Base-by-base conservation (phyloP, 2,888 invertebrate species). In the Brenthis daphne region DNA sequence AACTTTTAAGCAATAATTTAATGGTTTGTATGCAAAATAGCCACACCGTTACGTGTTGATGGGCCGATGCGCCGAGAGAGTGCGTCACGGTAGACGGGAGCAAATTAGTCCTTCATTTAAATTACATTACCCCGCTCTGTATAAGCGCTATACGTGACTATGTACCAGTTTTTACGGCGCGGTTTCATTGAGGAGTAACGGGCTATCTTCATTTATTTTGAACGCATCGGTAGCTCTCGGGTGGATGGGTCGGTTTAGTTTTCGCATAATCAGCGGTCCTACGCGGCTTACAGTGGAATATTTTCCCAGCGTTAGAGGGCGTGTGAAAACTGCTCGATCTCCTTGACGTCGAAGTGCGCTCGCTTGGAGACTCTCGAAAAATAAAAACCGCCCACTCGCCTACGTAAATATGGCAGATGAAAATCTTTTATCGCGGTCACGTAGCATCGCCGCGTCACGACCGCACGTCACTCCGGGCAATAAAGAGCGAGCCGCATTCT, bases 361-460 rank as follows among this genome's bases (percentile, higher is more conserved):
- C 76, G 80, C 79, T 80, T 83, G 80, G 83, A 88, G 89, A 86
- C 86, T 86, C 91, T 91, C 84, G 83, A 89, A 90, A 87, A 82
- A 90, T 88, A 90, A 92, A 92, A 91, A 89, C 91, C 92, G 87
- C 91, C 92, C 92, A 92, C 92, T 91, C 89, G 82, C 84, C 89
- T 81, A 86, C 88, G 91, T 91, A 92, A 92, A 92, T 92, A 92
- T 90, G 88, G 90, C 88, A 92, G 92, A 92, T 92, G 92, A 88
- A 91, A 90, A 92, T 92, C 92, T 92, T 91, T 92, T 92, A 92
- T 92, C 92, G 87, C 86, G 88, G 92, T 92, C 92, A 92, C 92
- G 92, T 92, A 91, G 86, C 87, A 80, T 83, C 82, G 88, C 85
- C 79, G 87, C 89, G 89, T 91, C 92, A 92, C 92, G 92, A 92